phyloP scores from a whole-genome alignment of 2,113 vertebrate genomes.

The Oreotrochilus melanogaster region DNA sequence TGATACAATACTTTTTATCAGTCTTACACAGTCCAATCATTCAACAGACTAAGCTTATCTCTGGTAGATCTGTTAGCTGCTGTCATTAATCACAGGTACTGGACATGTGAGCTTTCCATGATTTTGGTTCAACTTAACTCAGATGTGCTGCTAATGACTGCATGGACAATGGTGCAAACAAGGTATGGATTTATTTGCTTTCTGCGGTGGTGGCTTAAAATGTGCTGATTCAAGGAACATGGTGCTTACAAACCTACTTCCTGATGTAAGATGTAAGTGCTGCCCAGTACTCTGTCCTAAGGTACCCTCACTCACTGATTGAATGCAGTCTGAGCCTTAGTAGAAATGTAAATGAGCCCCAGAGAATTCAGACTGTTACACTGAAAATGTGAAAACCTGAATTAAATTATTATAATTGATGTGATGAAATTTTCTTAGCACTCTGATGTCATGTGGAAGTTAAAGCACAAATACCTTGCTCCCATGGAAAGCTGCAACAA shows the following conservation, averaged over 20 bases:
- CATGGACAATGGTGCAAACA: neutral
- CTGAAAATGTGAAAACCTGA: neutral
- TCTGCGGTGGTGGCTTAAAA: neutral
- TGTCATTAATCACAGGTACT: neutral
- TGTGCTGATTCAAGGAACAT: neutral
- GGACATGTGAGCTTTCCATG: neutral
- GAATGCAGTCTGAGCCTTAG: neutral
- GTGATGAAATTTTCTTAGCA: neutral
- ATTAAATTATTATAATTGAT: neutral
- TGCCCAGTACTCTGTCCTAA: neutral
- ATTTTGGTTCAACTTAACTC: neutral
- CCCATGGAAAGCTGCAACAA: neutral
- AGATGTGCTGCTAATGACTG: neutral
- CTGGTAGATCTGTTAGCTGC: neutral
- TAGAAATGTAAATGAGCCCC: neutral
- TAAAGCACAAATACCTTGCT: neutral
- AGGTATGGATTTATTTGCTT: neutral
- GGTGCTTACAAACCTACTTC: neutral
- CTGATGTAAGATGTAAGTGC: neutral
- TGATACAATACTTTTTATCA: neutral
- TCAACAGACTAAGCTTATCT: neutral
- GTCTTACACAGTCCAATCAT: neutral
- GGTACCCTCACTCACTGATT: neutral
- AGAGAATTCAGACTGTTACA: neutral
- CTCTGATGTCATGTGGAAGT: neutral